A percentile compares a stretch with the other conserved stretches of the same genome.
These are phyloP conservation scores for Probaryconus sp. DNA, from an alignment of 1,140 invertebrate genomes.

Conservation along the genomic window DNA sequence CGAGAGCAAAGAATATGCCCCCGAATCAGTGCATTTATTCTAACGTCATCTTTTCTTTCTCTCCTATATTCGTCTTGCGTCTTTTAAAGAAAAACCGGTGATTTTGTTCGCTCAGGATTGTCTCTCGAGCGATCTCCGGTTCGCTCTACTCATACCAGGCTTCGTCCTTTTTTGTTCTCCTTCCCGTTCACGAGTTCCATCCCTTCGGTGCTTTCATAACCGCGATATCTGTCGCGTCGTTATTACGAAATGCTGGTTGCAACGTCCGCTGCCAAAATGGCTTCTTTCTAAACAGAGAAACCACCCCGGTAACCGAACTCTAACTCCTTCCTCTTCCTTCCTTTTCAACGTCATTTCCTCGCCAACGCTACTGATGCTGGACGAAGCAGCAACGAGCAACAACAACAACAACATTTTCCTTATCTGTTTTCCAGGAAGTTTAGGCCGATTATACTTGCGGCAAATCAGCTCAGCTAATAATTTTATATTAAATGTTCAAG, in stretches of 20 bases:
- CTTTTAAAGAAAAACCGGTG: conserved; percentile 16
- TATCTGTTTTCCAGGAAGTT: no score
- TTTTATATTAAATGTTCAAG: no score
- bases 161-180: conserved; percentile 33
- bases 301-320: no score
- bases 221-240: conserved; percentile 8
- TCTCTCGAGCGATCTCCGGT: conserved; percentile 37
- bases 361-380: no score
- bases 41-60: conserved; percentile 1
- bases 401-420: no score
- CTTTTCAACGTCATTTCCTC: background rate
- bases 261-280: conserved; percentile 37
- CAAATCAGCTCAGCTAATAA: no score
- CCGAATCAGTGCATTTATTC: conserved; percentile 27
- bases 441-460: no score
- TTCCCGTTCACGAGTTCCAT: no score
- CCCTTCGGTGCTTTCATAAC: conserved; percentile 17
- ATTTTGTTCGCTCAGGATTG: conserved; percentile 19
- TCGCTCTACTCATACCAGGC: conserved; percentile 10
- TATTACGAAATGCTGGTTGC: conserved; percentile 31
- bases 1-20: conserved; percentile 36
- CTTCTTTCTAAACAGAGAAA: background rate
- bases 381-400: no score
- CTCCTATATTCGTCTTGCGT: conserved; percentile 4
- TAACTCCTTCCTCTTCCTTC: conserved; percentile 1